A percentile compares a stretch with the other conserved stretches of the same genome.
Conservation (phyloP, 2,113 vertebrate species). For the Malurus melanocephalus region DNA sequence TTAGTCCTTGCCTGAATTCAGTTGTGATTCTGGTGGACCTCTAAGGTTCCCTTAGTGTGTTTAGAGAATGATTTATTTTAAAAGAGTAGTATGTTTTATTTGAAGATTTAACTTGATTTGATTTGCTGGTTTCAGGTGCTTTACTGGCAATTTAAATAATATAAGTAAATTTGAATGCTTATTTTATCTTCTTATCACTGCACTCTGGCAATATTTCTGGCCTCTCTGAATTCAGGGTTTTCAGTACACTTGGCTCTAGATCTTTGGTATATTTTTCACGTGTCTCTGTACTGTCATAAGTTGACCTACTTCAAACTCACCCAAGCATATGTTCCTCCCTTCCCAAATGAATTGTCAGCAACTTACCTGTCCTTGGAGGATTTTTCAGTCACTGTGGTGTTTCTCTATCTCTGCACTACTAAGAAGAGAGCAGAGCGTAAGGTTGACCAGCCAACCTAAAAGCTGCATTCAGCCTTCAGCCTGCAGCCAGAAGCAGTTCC, state of each 20-base stretch:
- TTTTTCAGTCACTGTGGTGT: background rate
- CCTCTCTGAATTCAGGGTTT: background rate
- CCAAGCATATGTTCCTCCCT: background rate
- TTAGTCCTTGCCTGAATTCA: background rate
- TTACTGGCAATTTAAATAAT: background rate
- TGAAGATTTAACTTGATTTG: background rate
- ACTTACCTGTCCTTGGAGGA: background rate
- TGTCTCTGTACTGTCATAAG: background rate
- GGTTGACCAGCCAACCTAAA: background rate
- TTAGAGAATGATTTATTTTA: background rate
- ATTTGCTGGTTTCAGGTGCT: background rate
- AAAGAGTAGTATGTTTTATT: background rate
- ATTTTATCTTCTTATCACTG: background rate
- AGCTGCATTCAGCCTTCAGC: background rate
- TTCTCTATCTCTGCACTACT: background rate
- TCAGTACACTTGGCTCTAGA: background rate
- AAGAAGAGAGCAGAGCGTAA: background rate
- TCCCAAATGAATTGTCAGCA: background rate
- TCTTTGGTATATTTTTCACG: background rate
- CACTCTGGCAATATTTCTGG: background rate
- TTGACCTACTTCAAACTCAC: background rate
- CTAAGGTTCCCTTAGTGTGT: background rate
- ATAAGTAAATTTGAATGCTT: background rate
- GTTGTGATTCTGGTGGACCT: background rate
- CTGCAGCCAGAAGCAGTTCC: fast-evolving